phyloP scores from a whole-genome alignment of 1,140 invertebrate species.

The Zaprionus nigranus region DNA sequence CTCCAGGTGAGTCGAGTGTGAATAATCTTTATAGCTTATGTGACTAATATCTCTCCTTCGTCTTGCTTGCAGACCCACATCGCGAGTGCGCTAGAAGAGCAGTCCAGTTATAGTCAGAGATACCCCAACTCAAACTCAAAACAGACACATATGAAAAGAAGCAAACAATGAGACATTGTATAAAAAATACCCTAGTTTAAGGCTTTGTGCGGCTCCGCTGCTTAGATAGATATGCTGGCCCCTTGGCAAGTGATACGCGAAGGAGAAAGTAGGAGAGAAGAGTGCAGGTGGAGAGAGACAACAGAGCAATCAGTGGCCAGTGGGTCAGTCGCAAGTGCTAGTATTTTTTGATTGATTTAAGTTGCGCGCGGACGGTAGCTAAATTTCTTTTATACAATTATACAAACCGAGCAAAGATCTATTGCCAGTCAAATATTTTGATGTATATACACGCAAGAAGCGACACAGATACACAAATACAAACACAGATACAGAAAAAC shows the following conservation, averaged over 20 bases:
- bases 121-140: constrained; percentile 27
- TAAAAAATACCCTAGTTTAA: constrained; percentile 66
- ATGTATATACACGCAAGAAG: constrained; percentile 63
- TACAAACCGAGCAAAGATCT: constrained; percentile 59
- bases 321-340: constrained; percentile 54
- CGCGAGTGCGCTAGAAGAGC: constrained; percentile 63
- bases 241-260: constrained; percentile 64
- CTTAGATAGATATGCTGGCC: constrained; percentile 60
- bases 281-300: constrained; percentile 19
- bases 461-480: constrained; percentile 16
- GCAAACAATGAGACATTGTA: constrained; percentile 76
- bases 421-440: constrained; percentile 67
- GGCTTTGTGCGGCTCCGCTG: constrained; percentile 67
- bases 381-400: constrained; percentile 77
- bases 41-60: neutral
- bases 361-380: constrained; percentile 69
- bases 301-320: constrained; percentile 26
- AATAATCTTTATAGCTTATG: neutral
- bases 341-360: constrained; percentile 72
- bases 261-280: constrained; percentile 5
- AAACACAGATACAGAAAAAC: constrained; percentile 6
- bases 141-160: constrained; percentile 58
- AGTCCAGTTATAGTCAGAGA: constrained; percentile 48
- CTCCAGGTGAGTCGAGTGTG: constrained; percentile 63
- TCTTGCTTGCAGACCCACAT: constrained; percentile 63